A percentile compares a stretch with the other conserved stretches of the same genome.
Conservation (phyloP, 64 coral and sea anemone species). For the Stylophora pistillata region DNA sequence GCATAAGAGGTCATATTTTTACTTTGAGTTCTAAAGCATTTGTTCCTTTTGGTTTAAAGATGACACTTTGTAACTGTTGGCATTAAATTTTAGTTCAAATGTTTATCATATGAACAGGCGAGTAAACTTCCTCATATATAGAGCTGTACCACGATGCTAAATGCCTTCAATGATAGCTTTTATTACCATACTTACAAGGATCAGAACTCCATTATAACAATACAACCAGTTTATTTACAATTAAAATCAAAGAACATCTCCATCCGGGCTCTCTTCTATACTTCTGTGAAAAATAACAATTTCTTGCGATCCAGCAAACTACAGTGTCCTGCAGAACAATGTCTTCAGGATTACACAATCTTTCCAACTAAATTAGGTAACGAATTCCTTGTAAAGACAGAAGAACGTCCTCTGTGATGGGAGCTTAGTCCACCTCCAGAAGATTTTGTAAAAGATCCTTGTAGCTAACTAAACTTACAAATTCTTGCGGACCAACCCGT, state of each 20-base stretch:
- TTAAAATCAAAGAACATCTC: neutral
- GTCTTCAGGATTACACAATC: neutral
- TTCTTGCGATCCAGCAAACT: neutral
- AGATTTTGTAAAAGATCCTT: conserved; percentile 81
- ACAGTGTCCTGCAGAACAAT: neutral
- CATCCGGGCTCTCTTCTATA: neutral
- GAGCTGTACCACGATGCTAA: neutral
- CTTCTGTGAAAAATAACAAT: too few relatives aligned
- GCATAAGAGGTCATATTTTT: too few relatives aligned
- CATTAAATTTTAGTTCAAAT: neutral
- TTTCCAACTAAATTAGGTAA: neutral
- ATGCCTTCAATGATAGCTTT: neutral
- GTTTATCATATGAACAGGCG: neutral
- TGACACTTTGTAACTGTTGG: too few relatives aligned
- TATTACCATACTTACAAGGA: neutral
- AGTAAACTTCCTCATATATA: neutral
- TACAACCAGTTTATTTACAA: neutral
- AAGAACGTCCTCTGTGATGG: neutral
- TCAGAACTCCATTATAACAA: neutral
- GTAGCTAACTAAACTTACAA: conserved; percentile 75
- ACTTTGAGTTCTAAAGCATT: too few relatives aligned
- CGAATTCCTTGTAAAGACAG: neutral
- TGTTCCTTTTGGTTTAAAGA: too few relatives aligned
- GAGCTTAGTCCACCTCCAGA: conserved; percentile 47
- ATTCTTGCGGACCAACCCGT: conserved; percentile 80